Evolutionary conservation across 2,797 vertebrate genomes (phyloP), one percentile per base, ranked within the genome.

Genomic region (Neopelma chrysocephalum): DNA sequence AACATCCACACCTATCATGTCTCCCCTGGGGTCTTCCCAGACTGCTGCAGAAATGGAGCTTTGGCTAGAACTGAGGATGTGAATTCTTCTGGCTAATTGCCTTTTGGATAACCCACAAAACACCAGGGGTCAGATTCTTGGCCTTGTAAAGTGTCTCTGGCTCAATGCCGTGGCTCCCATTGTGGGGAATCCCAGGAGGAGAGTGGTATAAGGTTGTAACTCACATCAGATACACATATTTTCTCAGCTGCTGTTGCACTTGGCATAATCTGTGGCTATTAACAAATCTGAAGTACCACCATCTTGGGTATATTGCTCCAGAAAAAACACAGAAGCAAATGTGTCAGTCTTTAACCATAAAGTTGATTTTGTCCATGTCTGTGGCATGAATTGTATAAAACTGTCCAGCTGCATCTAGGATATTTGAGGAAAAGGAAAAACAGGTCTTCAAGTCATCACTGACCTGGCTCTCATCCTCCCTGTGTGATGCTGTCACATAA

Each of bases 81-180:
- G 62, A 75, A 87, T 85, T 95, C 51, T 25, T 87, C 45, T 43
- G 48, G 61, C 69, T 90, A 75, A 92, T 83, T 90, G 82, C 73
- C 80, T 96, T 93, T 89, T 96, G 91, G 84, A 93, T 93, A 77
- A 93, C 89, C 84, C 91, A 91, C 91, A 89, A 95, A 90, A 71
- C 47, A 65, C 42, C 43, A 54, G 31, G 31, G 79, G 68, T 93
- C 71, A 71, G 29, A 54, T 50, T 79, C 65, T 42, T 92, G 75
- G 62, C 40, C 57, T 80, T 51, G 26, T n/a, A 42, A 29, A 0
- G 0, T 5, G 29, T 5, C 20, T 77, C 72, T 66, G 93, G 90
- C 88, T 79, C 0, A 0, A 2, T 64, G 77, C 68, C 62, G 0
- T 4, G 1, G 1, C 5, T 96, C 51, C 78, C 43, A 62, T 62